phyloP scores from a whole-genome alignment of 2,113 vertebrate species.

The Hystrix cristata region DNA sequence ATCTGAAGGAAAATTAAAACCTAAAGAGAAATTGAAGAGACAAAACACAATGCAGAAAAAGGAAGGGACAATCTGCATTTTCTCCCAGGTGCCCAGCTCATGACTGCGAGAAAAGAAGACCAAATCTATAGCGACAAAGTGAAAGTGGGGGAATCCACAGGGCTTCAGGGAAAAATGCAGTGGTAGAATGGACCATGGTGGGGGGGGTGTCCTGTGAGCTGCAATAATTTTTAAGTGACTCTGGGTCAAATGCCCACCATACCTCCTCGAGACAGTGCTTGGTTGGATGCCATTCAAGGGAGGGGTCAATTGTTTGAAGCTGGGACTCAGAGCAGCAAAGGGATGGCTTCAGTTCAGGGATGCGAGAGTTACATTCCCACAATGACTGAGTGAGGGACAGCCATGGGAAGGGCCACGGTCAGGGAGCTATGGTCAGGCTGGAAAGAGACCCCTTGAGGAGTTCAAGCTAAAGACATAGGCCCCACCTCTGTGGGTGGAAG shows the following conservation, averaged over 20 bases:
- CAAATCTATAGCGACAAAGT: background rate
- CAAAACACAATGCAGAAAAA: background rate
- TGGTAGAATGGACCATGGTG: background rate
- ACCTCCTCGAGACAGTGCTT: background rate
- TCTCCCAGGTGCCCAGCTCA: background rate
- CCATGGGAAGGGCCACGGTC: background rate
- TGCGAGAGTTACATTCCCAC: background rate
- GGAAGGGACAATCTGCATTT: background rate
- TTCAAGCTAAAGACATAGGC: background rate
- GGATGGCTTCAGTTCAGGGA: background rate
- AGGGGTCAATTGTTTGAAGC: background rate
- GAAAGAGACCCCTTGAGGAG: background rate
- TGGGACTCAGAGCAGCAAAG: background rate
- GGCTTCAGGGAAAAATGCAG: background rate
- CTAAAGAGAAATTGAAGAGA: background rate
- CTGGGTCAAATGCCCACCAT: background rate
- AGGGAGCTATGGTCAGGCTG: background rate
- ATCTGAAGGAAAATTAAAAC: background rate
- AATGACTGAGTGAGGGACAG: background rate
- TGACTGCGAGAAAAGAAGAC: background rate
- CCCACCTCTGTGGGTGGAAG: background rate
- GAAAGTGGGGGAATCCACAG: background rate
- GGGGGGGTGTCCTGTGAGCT: background rate
- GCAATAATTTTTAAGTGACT: background rate
- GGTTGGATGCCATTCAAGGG: background rate